Percentiles rank a stretch among this genome's conserved stretches.
Evolutionary conservation across 2,113 vertebrate genomes (phyloP).

Genomic region (Lynx canadensis): DNA sequence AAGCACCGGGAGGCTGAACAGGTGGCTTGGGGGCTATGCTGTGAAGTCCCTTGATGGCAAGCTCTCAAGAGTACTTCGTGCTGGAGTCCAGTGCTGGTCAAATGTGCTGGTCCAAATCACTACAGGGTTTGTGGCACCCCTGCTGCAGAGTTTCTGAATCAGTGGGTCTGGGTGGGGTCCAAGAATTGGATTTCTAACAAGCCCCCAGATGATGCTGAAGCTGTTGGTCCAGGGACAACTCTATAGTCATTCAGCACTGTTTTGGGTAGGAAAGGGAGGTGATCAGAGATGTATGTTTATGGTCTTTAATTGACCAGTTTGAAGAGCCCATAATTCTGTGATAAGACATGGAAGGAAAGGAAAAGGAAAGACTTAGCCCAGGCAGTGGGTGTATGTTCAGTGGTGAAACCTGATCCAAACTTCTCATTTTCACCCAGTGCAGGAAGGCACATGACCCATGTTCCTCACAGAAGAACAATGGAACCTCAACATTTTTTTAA

Average conservation of each 20-base stretch:
- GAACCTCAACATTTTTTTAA: neutral
- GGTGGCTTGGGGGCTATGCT: neutral
- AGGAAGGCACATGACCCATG: neutral
- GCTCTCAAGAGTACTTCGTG: neutral
- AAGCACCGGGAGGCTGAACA: neutral
- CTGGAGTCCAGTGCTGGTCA: neutral
- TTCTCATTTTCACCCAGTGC: neutral
- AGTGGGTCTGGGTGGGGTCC: neutral
- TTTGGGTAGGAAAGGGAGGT: neutral
- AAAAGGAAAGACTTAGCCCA: neutral
- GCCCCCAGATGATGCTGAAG: neutral
- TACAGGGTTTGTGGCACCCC: neutral
- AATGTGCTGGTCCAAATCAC: neutral
- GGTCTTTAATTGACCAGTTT: neutral
- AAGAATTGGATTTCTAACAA: neutral
- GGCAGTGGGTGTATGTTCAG: neutral
- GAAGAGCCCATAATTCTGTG: neutral
- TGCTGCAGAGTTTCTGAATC: neutral
- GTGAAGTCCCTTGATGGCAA: neutral
- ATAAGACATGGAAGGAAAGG: neutral
- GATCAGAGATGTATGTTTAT: neutral
- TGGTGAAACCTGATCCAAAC: neutral
- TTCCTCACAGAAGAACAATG: neutral
- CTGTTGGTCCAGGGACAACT: neutral
- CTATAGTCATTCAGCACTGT: neutral